A percentile compares a stretch with the other conserved stretches of the same genome.
Conservation (phyloP, 2,797 vertebrate species). For the Phrynocephalus vlangalii region DNA sequence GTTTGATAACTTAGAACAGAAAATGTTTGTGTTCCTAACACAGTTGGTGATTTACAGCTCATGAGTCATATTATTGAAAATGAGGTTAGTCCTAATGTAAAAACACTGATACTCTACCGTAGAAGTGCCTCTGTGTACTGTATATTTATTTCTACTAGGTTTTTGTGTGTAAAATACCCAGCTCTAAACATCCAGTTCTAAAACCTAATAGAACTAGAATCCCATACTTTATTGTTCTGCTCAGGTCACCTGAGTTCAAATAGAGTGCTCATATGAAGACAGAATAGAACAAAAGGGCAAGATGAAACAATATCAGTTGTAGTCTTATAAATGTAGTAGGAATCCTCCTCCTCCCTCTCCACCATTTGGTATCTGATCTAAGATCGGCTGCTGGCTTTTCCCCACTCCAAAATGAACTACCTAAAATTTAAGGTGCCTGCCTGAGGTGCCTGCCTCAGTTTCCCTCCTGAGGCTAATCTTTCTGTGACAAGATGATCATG, state of each 20-base stretch:
- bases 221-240: neutral
- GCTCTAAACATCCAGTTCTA: neutral
- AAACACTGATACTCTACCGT: neutral
- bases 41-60: neutral
- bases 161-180: neutral
- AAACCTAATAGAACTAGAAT: neutral
- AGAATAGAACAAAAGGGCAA: slow-evolving; percentile 8
- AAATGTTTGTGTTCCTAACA: neutral
- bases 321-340: neutral
- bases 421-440: neutral
- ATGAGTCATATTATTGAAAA: neutral
- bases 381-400: neutral
- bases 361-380: neutral
- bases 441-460: neutral
- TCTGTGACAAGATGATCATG: neutral
- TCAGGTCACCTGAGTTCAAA: neutral
- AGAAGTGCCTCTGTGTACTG: neutral
- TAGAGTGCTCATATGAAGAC: neutral
- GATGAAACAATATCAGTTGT: neutral
- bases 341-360: neutral
- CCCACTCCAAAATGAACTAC: no score
- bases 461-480: neutral
- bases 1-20: neutral
- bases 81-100: neutral
- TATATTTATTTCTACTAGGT: neutral